Percentiles rank a stretch among this genome's conserved stretches.
Evolutionary conservation across 2,113 vertebrate genomes (phyloP).

Genomic region (Perccottus glenii): DNA sequence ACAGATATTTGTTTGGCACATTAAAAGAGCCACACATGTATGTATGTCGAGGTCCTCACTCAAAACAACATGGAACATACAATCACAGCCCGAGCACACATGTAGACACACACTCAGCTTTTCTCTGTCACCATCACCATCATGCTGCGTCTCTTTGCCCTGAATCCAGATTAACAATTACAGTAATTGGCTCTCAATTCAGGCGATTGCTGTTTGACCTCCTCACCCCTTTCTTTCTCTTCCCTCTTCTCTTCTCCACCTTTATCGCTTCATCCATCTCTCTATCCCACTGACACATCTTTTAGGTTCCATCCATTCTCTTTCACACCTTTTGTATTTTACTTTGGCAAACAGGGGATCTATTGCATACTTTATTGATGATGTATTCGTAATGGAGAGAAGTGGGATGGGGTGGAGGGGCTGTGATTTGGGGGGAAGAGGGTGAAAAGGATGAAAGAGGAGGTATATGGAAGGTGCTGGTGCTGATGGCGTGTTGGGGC

Average conservation of each 20-base stretch:
- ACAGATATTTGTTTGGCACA: too few relatives aligned
- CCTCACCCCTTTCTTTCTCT: slow-evolving; percentile 57
- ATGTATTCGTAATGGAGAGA: slow-evolving; percentile 67
- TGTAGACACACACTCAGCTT: neutral
- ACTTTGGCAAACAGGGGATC: slow-evolving; percentile 55
- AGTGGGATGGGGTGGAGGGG: slow-evolving; percentile 43
- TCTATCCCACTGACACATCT: slow-evolving; percentile 21
- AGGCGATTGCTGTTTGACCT: slow-evolving; percentile 74
- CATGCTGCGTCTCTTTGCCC: slow-evolving; percentile 49
- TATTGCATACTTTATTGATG: slow-evolving; percentile 73
- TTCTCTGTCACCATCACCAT: slow-evolving; percentile 41
- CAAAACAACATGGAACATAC: slow-evolving; percentile 7
- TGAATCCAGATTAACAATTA: slow-evolving; percentile 79
- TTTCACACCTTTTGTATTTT: slow-evolving; percentile 19
- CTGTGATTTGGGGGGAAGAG: slow-evolving; percentile 52
- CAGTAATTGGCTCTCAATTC: slow-evolving; percentile 79
- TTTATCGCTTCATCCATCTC: slow-evolving; percentile 76
- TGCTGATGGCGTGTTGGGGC: slow-evolving; percentile 63
- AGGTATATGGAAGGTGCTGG: slow-evolving; percentile 58
- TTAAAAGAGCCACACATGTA: too few relatives aligned
- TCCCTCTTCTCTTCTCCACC: slow-evolving; percentile 54
- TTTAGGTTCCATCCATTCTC: slow-evolving; percentile 35
- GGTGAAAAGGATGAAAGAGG: slow-evolving; percentile 64
- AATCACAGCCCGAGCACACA: neutral
- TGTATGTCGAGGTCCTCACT: too few relatives aligned